Evolutionary conservation across 2,888 invertebrate species (phyloP).

Genomic region (Coremacera marginata): DNA sequence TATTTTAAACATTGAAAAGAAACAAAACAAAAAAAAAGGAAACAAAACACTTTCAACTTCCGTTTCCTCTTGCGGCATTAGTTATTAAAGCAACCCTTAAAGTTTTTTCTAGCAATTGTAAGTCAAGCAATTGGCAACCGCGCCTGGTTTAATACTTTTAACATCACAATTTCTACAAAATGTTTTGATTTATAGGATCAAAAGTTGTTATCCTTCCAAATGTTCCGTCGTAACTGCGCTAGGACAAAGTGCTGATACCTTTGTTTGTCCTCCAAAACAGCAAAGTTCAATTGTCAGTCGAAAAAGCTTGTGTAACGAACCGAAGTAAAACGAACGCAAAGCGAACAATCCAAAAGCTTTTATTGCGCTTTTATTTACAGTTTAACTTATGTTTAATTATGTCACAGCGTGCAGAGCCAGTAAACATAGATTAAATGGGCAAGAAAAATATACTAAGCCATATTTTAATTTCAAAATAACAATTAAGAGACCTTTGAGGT

Average conservation of each 20-base stretch:
- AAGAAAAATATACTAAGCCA: too few relatives aligned
- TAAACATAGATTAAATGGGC: too few relatives aligned
- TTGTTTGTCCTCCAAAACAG: slow-evolving; percentile 18
- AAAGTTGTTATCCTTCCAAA: slow-evolving; percentile 14
- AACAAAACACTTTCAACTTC: background rate
- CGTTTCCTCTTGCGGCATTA: slow-evolving; percentile 14
- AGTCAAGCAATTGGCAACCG: background rate
- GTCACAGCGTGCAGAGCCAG: too few relatives aligned
- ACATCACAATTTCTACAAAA: too few relatives aligned
- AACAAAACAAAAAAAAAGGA: background rate
- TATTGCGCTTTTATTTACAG: background rate
- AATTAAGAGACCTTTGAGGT: too few relatives aligned
- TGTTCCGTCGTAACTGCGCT: slow-evolving; percentile 17
- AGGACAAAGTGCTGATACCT: background rate
- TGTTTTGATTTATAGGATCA: background rate
- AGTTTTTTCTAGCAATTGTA: background rate
- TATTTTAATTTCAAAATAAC: too few relatives aligned
- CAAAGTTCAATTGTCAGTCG: slow-evolving; percentile 13
- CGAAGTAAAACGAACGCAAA: too few relatives aligned
- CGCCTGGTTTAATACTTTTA: background rate
- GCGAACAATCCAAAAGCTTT: background rate
- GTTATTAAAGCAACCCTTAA: background rate
- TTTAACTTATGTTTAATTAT: background rate
- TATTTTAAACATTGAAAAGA: background rate
- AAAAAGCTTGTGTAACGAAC: slow-evolving; percentile 10